Percentiles rank a stretch among this genome's conserved stretches.
Evolutionary conservation across 2,113 vertebrate species (phyloP).

Genomic region (Limnothrissa miodon): DNA sequence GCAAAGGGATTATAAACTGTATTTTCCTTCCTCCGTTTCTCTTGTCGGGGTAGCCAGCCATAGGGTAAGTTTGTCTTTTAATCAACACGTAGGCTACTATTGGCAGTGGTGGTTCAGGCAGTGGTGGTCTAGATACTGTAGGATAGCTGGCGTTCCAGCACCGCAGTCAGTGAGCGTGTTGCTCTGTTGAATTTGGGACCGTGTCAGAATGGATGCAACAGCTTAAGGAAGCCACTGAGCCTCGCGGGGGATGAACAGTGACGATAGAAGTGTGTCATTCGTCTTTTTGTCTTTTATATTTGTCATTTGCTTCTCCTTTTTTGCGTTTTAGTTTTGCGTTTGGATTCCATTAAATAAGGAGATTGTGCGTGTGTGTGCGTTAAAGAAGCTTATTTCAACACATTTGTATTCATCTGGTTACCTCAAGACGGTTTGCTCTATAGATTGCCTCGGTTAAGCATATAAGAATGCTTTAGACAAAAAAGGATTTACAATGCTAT

Average conservation of each 20-base stretch:
- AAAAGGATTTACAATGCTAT: slow-evolving; percentile 35
- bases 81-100: slow-evolving; percentile 9
- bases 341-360: slow-evolving; percentile 51
- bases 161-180: slow-evolving; percentile 22
- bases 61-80: slow-evolving; percentile 60
- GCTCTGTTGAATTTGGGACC: slow-evolving; percentile 38
- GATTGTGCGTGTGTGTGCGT: slow-evolving; percentile 66
- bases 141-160: slow-evolving; percentile 10
- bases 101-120: not conserved
- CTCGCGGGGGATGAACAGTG: slow-evolving; percentile 15
- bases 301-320: not conserved
- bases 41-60: slow-evolving; percentile 32
- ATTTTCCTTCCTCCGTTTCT: slow-evolving; percentile 37
- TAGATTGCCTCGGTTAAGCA: slow-evolving; percentile 49
- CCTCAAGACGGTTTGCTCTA: slow-evolving; percentile 49
- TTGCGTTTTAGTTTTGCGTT: slow-evolving; percentile 15
- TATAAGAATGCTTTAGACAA: slow-evolving; percentile 21
- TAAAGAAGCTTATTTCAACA: slow-evolving; percentile 67
- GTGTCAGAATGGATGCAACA: slow-evolving; percentile 67
- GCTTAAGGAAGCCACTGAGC: slow-evolving; percentile 56
- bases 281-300: slow-evolving; percentile 13
- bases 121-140: not conserved
- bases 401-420: slow-evolving; percentile 65
- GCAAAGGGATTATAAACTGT: slow-evolving; percentile 36
- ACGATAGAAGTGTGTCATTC: slow-evolving; percentile 35